Base-by-base conservation (phyloP, 92 coral and sea anemone species). In the Meandrina meandrites region DNA sequence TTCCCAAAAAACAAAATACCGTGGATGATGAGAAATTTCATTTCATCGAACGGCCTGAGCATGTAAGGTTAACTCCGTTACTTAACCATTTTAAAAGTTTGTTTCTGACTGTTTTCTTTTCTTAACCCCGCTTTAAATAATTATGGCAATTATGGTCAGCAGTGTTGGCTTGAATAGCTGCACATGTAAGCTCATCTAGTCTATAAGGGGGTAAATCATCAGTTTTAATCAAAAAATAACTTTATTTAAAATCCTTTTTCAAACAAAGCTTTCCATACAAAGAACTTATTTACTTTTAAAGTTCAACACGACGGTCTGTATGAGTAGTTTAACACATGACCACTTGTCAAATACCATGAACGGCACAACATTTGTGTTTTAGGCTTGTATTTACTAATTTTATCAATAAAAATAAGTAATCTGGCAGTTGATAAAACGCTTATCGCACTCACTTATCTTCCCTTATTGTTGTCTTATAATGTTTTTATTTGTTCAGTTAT, bases 351-450 rank as follows among this genome's bases (percentile, higher is more conserved):
- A 48, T 48, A 56, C 19, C 67, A 34, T 79, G 27, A 79, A 79
- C 48, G 67, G 66, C 68, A 31, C 64, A 51, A 79, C 28, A 53
- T 54, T 53, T 51, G 47, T 34, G 48, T n/a, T n/a, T n/a, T n/a
- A n/a, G n/a, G n/a, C n/a, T n/a, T n/a, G n/a, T 32, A 79, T 56
- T 79, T 79, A 51, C 82, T 79, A 34, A 79, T 53, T 56, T 79
- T 69, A 53, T 79, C 64, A 79, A 47, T 54, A 31, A 32, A 56
- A 79, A 31, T 53, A 51, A 31, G 54, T 79, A 31, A 79, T 57
- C 37, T 53, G 17, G 16, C 42, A 28, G 66, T 56, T 27, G 67
- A 79, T 54, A 51, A 31, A 79, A 54, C 78, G 82, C 45, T 79
- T 32, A 79, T 31, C 40, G 40, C 67, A 31, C 50, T 35, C 17